Evolutionary conservation across 1,140 invertebrate genomes (phyloP).

Genomic region (Grapholita molesta): DNA sequence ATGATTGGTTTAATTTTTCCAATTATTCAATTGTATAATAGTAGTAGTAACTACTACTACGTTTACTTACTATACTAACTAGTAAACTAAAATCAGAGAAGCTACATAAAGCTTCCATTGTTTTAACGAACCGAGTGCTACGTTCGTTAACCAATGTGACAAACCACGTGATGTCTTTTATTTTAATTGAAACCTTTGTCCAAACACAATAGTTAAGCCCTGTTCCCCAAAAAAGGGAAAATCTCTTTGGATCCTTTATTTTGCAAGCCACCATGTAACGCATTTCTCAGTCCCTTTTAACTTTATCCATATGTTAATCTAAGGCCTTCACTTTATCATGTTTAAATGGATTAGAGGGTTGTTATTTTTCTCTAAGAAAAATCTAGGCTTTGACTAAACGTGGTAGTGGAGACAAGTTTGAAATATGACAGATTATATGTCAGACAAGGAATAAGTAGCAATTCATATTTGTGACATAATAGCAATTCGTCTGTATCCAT

Average conservation of each 20-base stretch:
- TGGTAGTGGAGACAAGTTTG: not conserved
- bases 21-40: no score
- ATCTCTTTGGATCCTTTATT: conserved; percentile 49
- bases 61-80: no score
- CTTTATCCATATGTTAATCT: conserved; percentile 56
- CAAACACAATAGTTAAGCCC: conserved; percentile 49
- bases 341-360: conserved; percentile 49
- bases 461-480: no score
- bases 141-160: conserved; percentile 21
- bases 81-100: no score
- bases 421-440: conserved; percentile 20
- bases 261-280: conserved; percentile 41
- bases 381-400: conserved; percentile 1
- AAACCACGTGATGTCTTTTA: conserved; percentile 31
- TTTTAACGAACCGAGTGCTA: conserved; percentile 19
- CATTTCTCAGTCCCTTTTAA: conserved; percentile 50
- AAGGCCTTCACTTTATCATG: conserved; percentile 48
- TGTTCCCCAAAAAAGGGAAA: conserved; percentile 41
- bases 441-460: not conserved
- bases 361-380: conserved; percentile 34
- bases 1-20: no score
- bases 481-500: no score
- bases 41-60: no score
- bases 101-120: not conserved
- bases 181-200: conserved; percentile 39